Conservation (phyloP, 2,888 invertebrate genomes). For the Branchellion lobata region DNA sequence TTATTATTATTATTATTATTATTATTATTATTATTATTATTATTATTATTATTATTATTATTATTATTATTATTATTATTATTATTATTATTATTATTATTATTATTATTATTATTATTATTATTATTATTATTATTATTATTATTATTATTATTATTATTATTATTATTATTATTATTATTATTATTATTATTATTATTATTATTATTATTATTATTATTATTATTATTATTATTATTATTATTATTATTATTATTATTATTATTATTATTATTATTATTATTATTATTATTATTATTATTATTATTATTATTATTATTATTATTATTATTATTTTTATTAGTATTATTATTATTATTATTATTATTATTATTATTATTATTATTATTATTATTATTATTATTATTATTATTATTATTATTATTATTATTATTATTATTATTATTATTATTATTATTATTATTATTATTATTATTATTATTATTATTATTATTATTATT, state of each 20-base stretch:
- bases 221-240: neutral
- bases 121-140: too few relatives aligned
- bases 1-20: too few relatives aligned
- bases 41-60: too few relatives aligned
- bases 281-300: neutral
- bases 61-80: too few relatives aligned
- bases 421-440: too few relatives aligned
- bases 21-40: too few relatives aligned
- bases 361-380: neutral
- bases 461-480: too few relatives aligned
- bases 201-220: neutral
- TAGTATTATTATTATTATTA: neutral
- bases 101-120: too few relatives aligned
- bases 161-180: slow-evolving; percentile 5
- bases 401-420: neutral
- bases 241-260: neutral
- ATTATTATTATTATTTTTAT: neutral
- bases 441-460: too few relatives aligned
- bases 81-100: too few relatives aligned
- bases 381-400: neutral
- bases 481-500: too few relatives aligned
- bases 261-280: neutral
- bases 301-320: neutral
- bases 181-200: neutral
- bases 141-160: too few relatives aligned